Evolutionary conservation across 2,888 invertebrate species (phyloP).

Genomic region (Tanytarsus gracilentus): DNA sequence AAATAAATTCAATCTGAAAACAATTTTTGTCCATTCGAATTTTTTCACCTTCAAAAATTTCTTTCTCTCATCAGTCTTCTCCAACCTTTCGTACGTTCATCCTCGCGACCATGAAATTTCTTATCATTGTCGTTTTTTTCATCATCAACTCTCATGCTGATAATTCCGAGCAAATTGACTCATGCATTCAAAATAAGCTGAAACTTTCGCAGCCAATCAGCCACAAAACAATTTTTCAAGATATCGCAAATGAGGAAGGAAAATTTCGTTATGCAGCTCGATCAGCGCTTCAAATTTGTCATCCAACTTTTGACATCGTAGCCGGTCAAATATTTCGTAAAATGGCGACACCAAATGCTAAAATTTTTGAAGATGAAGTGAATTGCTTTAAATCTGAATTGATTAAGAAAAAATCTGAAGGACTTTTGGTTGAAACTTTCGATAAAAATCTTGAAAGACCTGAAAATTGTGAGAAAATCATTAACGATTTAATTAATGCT

Average conservation of each 20-base stretch:
- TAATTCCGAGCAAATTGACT: no score
- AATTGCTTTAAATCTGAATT: not conserved
- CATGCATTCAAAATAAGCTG: not conserved
- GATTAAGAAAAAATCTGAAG: not conserved
- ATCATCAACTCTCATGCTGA: no score
- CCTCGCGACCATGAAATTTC: no score
- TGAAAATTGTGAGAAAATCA: not conserved
- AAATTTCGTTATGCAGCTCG: not conserved
- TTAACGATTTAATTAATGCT: not conserved
- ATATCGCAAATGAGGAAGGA: not conserved
- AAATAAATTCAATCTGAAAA: no score
- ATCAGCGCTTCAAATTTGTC: not conserved
- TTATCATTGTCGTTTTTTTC: no score
- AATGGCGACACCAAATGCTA: not conserved
- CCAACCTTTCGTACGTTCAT: no score
- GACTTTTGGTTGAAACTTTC: not conserved
- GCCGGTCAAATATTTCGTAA: not conserved
- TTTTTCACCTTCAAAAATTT: no score
- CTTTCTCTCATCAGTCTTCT: no score
- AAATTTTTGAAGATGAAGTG: not conserved
- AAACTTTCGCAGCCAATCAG: not conserved
- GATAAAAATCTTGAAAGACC: not conserved
- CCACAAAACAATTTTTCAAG: not conserved
- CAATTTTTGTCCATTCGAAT: no score
- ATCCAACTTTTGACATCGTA: constrained; percentile 3